Evolutionary conservation across 2,888 invertebrate genomes (phyloP).

Genomic region (Catocala fraxini): DNA sequence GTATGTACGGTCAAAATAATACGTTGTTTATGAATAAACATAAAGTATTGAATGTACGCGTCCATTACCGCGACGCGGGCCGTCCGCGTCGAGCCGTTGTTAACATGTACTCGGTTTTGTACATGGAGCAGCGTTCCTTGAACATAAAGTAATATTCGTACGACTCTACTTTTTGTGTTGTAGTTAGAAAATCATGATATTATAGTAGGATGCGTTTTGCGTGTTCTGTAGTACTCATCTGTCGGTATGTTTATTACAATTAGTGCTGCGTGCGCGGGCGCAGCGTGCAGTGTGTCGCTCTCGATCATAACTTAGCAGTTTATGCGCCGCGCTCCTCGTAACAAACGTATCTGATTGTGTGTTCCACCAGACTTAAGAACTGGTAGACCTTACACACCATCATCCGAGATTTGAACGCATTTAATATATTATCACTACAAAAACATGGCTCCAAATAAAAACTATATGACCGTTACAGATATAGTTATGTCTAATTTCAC

Average conservation of each 20-base stretch:
- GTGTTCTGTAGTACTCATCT: slow-evolving; percentile 25
- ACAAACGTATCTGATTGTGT: slow-evolving; percentile 29
- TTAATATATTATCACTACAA: no score
- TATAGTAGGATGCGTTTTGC: slow-evolving; percentile 44
- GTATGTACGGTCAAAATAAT: no score
- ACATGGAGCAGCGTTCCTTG: background rate
- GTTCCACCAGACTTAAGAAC: background rate
- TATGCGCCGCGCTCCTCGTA: slow-evolving; percentile 34
- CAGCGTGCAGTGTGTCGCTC: slow-evolving; percentile 5
- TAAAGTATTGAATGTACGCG: no score
- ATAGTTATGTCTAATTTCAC: no score
- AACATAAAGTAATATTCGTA: slow-evolving; percentile 12
- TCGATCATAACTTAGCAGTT: slow-evolving; percentile 42
- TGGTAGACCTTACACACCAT: background rate
- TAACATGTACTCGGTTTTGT: background rate
- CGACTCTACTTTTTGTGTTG: slow-evolving; percentile 4
- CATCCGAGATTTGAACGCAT: no score
- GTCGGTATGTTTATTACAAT: slow-evolving; percentile 17
- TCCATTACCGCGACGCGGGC: background rate
- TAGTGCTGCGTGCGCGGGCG: slow-evolving; percentile 12
- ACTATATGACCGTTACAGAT: no score
- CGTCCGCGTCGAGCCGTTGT: background rate
- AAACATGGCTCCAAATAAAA: no score
- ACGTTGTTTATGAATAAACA: no score
- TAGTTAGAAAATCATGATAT: slow-evolving; percentile 33